These are phyloP conservation scores for Poeciliopsis occidentalis DNA, from an alignment of 2,113 vertebrate species.

Conservation along the genomic window DNA sequence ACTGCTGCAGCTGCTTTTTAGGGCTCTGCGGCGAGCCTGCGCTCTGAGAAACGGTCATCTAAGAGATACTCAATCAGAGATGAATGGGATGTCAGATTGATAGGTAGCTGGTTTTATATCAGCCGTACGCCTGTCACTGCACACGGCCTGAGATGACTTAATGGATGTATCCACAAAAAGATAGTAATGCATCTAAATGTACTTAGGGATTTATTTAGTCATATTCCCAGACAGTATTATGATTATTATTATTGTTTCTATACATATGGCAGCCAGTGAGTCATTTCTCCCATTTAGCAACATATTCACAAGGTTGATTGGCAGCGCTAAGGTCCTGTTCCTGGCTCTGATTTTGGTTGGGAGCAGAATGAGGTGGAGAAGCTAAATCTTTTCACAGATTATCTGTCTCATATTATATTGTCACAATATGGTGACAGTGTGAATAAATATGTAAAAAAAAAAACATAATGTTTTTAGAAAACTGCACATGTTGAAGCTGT, in stretches of 20 bases:
- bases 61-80: conserved; percentile 68
- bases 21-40: conserved; percentile 54
- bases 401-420: no score
- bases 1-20: conserved; percentile 77
- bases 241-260: background rate
- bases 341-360: no score
- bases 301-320: no score
- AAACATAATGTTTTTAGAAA: no score
- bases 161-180: conserved; percentile 39
- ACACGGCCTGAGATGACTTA: conserved; percentile 28
- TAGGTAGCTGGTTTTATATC: conserved; percentile 48
- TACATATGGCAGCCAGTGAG: conserved; percentile 2
- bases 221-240: conserved; percentile 11
- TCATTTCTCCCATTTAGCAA: no score
- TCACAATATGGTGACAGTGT: no score
- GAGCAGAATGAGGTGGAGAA: no score
- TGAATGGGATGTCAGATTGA: conserved; percentile 38
- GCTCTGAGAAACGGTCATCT: conserved; percentile 51
- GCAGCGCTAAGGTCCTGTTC: no score
- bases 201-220: conserved; percentile 12
- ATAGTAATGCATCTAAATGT: conserved; percentile 47
- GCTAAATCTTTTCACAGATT: no score
- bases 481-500: no score
- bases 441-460: no score
- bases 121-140: conserved; percentile 46